These are phyloP conservation scores for honey bee (Apis mellifera) DNA, from an alignment of 1,140 invertebrate genomes.

Conservation along the genomic window DNA sequence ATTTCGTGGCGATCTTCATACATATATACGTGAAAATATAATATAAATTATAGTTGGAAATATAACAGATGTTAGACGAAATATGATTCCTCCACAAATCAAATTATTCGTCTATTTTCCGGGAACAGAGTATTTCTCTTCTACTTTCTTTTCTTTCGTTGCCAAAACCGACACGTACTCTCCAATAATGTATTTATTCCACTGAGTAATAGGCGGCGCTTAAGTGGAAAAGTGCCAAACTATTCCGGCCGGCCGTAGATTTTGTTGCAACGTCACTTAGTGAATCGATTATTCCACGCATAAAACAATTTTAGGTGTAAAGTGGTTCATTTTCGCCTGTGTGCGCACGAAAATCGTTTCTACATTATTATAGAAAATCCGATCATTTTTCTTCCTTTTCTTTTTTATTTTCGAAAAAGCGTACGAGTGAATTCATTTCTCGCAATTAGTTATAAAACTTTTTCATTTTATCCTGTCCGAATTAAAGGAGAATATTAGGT, in stretches of 20 bases:
- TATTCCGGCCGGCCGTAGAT: conserved; percentile 1
- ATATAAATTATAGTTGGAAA: background rate
- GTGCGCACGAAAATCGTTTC: background rate
- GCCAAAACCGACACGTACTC: conserved; percentile 20
- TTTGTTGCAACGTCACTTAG: background rate
- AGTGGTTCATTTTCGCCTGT: background rate
- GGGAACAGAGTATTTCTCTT: background rate
- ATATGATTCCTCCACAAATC: conserved; percentile 2
- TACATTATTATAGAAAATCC: background rate
- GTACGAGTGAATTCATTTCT: background rate
- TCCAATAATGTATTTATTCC: conserved; percentile 38
- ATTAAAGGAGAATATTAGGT: background rate
- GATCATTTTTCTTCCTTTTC: background rate
- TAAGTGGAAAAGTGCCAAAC: conserved; percentile 47
- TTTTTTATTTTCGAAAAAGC: background rate
- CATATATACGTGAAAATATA: background rate
- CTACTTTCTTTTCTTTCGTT: background rate
- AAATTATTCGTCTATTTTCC: conserved; percentile 14
- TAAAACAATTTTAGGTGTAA: background rate
- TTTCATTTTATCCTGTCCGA: background rate
- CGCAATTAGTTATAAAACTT: background rate
- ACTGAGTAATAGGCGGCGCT: background rate
- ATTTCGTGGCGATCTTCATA: too few species aligned
- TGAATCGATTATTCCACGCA: background rate
- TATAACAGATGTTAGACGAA: background rate